These are phyloP conservation scores for Oncorhynchus keta DNA, from an alignment of 2,113 vertebrate genomes.

Conservation along the genomic window DNA sequence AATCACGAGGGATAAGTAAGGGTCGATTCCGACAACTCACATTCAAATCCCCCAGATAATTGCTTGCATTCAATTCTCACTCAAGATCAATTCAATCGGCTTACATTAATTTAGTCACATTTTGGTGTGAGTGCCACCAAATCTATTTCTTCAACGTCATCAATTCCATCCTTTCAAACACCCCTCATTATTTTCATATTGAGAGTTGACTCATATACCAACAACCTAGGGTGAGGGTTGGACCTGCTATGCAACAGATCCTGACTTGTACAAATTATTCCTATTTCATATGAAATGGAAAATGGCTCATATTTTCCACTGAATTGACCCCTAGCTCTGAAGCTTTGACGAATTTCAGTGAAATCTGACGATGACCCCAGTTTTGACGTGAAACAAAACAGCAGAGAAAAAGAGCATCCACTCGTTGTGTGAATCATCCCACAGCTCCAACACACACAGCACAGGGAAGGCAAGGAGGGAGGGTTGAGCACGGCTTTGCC, in stretches of 20 bases:
- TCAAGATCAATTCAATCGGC: neutral
- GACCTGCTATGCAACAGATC: too few relatives aligned
- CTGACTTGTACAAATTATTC: neutral
- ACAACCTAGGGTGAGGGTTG: neutral
- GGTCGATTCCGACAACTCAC: neutral
- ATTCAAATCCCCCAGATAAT: neutral
- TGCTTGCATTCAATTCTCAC: conserved; percentile 2
- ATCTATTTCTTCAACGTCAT: neutral
- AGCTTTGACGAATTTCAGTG: neutral
- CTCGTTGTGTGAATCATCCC: conserved; percentile 55
- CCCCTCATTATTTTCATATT: neutral
- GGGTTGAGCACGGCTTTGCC: conserved; percentile 49
- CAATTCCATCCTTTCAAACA: neutral
- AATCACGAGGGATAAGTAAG: conserved; percentile 16
- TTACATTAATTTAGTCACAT: too few relatives aligned
- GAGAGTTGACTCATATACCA: neutral
- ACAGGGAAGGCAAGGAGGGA: neutral
- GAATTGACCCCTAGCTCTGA: neutral
- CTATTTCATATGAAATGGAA: neutral
- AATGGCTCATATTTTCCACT: neutral
- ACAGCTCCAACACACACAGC: conserved; percentile 53
- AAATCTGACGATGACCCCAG: neutral
- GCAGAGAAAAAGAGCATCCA: conserved; percentile 28
- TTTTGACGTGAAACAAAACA: conserved; percentile 27
- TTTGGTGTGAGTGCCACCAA: neutral